A percentile compares a stretch with the other conserved stretches of the same genome.
phyloP scores from a whole-genome alignment of 30 jellyfish, hydroid and myxozoan genomes.

The Chrysaora quinquecirrha region DNA sequence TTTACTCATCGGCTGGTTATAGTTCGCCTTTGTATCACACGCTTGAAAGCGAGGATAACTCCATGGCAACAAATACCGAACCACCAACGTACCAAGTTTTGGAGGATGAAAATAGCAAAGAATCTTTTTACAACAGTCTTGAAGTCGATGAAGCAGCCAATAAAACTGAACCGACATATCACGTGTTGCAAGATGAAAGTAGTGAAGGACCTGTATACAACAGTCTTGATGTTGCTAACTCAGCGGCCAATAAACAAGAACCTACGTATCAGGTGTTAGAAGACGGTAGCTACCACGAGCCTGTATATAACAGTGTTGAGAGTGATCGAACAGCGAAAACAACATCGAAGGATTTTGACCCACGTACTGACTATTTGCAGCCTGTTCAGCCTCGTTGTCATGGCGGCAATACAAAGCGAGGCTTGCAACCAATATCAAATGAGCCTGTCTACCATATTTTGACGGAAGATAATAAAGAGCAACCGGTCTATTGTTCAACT shows the following conservation, averaged over 20 bases:
- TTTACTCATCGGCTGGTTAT: background rate
- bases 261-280: background rate
- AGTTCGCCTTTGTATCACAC: background rate
- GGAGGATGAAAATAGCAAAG: background rate
- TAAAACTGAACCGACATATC: background rate
- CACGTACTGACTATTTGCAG: background rate
- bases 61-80: background rate
- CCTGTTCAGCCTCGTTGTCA: background rate
- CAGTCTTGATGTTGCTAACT: too few species aligned
- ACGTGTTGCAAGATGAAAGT: background rate
- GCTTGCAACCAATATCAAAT: background rate
- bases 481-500: background rate
- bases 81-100: background rate
- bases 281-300: background rate
- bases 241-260: too few species aligned
- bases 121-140: too few species aligned
- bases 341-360: background rate
- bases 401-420: background rate
- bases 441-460: constrained; percentile 3
- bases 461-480: background rate
- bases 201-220: too few species aligned
- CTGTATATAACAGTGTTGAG: background rate
- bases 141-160: too few species aligned
- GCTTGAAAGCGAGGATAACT: background rate
- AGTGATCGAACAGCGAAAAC: background rate